Evolutionary conservation across 2,797 vertebrate species (phyloP).

Genomic region (Gobionotothen gibberifrons): DNA sequence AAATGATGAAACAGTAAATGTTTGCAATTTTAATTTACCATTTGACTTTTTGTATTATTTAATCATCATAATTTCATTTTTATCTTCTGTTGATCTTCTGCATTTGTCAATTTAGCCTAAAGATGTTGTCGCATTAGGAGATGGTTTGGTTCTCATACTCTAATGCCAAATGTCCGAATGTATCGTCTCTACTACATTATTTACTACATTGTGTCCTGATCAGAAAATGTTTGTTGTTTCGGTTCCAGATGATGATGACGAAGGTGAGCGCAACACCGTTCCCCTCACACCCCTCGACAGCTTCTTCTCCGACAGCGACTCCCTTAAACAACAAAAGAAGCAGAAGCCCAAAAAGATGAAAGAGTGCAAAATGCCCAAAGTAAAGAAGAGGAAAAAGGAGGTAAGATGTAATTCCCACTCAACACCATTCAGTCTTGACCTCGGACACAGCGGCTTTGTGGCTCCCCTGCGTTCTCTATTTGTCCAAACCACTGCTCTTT

Average conservation of each 20-base stretch:
- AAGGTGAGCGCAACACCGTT: conserved; percentile 81
- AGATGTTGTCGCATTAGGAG: conserved; percentile 1
- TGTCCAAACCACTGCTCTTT: conserved; percentile 52
- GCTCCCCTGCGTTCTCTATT: conserved; percentile 46
- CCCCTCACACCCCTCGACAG: conserved; percentile 86
- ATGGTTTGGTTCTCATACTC: neutral
- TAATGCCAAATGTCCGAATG: neutral
- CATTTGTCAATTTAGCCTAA: neutral
- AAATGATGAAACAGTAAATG: neutral
- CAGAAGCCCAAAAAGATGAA: conserved; percentile 94
- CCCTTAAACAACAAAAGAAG: conserved; percentile 88
- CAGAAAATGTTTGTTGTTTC: conserved; percentile 34
- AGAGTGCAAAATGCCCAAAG: conserved; percentile 90
- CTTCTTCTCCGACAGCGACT: conserved; percentile 89
- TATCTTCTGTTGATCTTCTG: neutral
- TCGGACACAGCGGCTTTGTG: conserved; percentile 52
- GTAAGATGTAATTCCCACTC: conserved; percentile 75
- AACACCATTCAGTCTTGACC: conserved; percentile 41
- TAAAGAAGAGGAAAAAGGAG: conserved; percentile 96
- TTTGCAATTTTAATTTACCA: too few species aligned
- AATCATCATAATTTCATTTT: neutral
- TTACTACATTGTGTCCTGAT: neutral
- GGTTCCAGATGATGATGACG: conserved; percentile 89
- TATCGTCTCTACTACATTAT: neutral
- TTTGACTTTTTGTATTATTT: too few species aligned